These are phyloP conservation scores for Ciconia maguari DNA, from an alignment of 2,113 vertebrate species.

Conservation along the genomic window DNA sequence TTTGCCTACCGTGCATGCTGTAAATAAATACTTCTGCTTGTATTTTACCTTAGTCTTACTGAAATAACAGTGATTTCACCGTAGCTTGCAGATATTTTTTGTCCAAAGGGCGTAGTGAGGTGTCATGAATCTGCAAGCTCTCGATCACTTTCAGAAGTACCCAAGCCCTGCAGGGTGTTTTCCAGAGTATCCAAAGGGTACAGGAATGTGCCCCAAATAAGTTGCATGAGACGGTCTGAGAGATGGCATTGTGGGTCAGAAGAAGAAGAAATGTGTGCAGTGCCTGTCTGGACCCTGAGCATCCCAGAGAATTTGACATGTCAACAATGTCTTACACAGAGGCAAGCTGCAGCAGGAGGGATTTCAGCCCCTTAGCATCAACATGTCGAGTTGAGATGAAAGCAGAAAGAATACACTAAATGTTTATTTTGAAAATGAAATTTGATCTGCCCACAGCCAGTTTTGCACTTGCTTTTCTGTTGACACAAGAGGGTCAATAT, in stretches of 20 bases:
- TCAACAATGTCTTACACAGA: neutral
- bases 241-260: neutral
- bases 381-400: rapidly evolving
- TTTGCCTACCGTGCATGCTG: neutral
- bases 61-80: neutral
- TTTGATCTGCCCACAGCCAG: neutral
- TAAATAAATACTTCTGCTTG: neutral
- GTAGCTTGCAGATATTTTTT: neutral
- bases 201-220: neutral
- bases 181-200: neutral
- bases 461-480: slow-evolving; percentile 2
- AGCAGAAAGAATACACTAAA: neutral
- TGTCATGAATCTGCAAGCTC: neutral
- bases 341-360: neutral
- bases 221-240: neutral
- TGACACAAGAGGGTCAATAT: neutral
- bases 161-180: neutral
- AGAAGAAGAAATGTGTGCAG: neutral
- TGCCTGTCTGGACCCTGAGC: neutral
- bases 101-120: neutral
- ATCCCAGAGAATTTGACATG: neutral
- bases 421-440: neutral
- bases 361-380: neutral
- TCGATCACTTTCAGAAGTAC: neutral
- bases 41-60: neutral